These are phyloP conservation scores for Listronotus bonariensis DNA, from an alignment of 1,140 invertebrate genomes.

Conservation along the genomic window DNA sequence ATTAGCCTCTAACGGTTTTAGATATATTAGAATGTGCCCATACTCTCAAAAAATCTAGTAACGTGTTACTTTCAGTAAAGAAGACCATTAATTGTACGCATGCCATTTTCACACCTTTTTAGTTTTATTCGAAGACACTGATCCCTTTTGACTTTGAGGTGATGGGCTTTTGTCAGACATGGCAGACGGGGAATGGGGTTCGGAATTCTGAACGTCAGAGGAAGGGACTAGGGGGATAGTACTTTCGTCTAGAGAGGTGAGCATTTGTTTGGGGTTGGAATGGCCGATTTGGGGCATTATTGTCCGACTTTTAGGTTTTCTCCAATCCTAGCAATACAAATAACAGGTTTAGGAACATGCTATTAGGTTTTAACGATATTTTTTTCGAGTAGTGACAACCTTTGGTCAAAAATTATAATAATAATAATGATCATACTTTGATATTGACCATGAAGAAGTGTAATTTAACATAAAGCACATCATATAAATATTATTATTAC, in stretches of 20 bases:
- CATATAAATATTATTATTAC: too few species aligned
- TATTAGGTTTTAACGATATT: constrained; percentile 13
- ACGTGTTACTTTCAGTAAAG: constrained; percentile 19
- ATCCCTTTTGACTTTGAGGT: constrained; percentile 65
- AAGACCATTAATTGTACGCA: constrained; percentile 34
- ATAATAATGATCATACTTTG: too few species aligned
- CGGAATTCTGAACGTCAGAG: constrained; percentile 59
- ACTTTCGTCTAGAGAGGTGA: constrained; percentile 54
- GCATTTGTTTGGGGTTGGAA: constrained; percentile 62
- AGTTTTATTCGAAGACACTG: constrained; percentile 60
- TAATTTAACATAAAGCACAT: too few species aligned
- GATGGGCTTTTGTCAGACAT: constrained; percentile 58
- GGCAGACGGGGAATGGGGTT: constrained; percentile 58
- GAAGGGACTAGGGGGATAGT: constrained; percentile 55
- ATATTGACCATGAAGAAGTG: too few species aligned
- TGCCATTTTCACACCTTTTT: constrained; percentile 64
- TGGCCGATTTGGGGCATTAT: constrained; percentile 68
- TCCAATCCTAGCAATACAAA: constrained; percentile 67
- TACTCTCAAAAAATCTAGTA: too few species aligned
- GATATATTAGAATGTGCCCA: too few species aligned
- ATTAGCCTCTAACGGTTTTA: too few species aligned
- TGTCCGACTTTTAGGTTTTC: constrained; percentile 74
- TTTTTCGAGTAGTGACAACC: constrained; percentile 3
- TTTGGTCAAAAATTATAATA: too few species aligned
- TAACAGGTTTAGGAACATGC: constrained; percentile 42